Evolutionary conservation across 1,140 invertebrate genomes (phyloP), one percentile per base, ranked within the genome.

Genomic region (Battus philenor): DNA sequence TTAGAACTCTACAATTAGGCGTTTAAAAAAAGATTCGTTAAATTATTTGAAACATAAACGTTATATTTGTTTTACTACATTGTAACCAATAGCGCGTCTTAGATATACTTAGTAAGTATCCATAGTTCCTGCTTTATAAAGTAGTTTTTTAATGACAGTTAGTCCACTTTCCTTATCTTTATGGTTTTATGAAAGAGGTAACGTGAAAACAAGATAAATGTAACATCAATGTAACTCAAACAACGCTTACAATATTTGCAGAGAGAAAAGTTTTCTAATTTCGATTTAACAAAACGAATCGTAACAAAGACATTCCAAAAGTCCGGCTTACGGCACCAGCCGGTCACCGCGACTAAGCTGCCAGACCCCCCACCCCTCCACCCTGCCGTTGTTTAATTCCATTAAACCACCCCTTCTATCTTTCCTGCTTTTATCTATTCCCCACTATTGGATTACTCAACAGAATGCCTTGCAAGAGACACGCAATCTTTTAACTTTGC

Each of bases 361-460:
- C n/a, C n/a, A n/a, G n/a, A 41, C 18, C 31, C n/a, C 45, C 10
- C 45, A 16, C 44, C 50, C 16, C 34, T 52, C 49, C 47, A 54
- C 60, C 63, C 52, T 50, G 32, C 54, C 68, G 52, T 68, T 77
- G 72, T 77, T 81, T 84, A 81, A 84, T 84, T 84, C 80, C 77
- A 84, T 84, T 84, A 84, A 70, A 74, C 62, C 73, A 79, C 70
- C 74, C 75, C 74, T 80, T 81, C 78, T 81, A 76, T 81, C 70
- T 77, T 74, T 70, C 69, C 66, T 69, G 68, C 70, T 80, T 80
- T 79, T 80, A 79, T 80, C 74, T 75, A 66, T 70, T 61, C 65
- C 61, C 60, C 62, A 74, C 74, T 78, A 81, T 80, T 73, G 71
- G 68, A 79, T 75, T 79, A 76, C 74, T 62, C 62, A 69, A 69